phyloP scores from a whole-genome alignment of 2,888 invertebrate species.

The Alcis repandata region DNA sequence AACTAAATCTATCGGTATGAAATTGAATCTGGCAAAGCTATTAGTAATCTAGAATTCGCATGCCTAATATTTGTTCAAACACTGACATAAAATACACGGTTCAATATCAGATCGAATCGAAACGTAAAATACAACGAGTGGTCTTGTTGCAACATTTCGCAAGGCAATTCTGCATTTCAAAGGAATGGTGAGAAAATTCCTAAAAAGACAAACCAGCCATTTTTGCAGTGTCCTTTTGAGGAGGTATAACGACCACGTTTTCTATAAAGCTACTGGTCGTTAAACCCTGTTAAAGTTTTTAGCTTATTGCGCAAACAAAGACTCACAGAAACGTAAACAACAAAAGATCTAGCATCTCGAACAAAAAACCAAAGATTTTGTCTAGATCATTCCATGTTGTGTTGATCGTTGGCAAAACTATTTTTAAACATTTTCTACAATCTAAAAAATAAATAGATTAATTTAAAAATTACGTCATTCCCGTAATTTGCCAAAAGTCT shows the following conservation, averaged over 20 bases:
- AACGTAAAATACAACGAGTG: constrained; percentile 26
- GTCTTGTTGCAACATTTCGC: constrained; percentile 32
- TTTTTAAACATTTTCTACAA: too few relatives aligned
- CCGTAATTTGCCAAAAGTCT: neutral
- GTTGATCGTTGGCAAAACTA: too few relatives aligned
- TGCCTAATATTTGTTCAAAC: constrained; percentile 28
- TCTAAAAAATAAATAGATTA: too few relatives aligned
- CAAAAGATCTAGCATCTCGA: too few relatives aligned
- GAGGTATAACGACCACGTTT: neutral
- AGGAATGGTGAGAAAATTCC: constrained; percentile 36
- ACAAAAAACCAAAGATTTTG: too few relatives aligned
- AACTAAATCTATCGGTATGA: constrained; percentile 14
- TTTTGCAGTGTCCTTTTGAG: constrained; percentile 2
- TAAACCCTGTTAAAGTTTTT: too few relatives aligned
- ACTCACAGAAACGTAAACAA: too few relatives aligned
- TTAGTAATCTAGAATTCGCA: constrained; percentile 29
- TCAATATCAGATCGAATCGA: constrained; percentile 18
- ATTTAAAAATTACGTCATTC: neutral
- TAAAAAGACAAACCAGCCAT: constrained; percentile 27
- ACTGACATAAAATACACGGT: constrained; percentile 27
- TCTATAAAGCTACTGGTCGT: neutral
- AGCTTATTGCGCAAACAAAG: too few relatives aligned
- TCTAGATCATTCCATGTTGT: too few relatives aligned
- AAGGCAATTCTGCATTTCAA: constrained; percentile 27
- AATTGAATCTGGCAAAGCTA: constrained; percentile 25